Evolutionary conservation across 2,797 vertebrate genomes (phyloP), one percentile per base, ranked within the genome.

Genomic region (Coregonus sp.): DNA sequence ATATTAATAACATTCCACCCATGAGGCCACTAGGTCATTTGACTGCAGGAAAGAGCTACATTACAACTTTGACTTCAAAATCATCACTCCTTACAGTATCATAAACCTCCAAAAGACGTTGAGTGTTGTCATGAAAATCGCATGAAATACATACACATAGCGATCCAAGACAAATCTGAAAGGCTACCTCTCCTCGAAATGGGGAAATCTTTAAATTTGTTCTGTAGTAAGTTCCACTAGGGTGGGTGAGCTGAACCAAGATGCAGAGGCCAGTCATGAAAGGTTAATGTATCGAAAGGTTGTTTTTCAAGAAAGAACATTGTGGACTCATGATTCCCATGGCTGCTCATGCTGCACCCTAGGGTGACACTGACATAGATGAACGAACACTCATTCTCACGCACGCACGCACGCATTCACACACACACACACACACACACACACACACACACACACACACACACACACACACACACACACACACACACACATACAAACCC

Each of bases 251-350:
- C 76, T 85, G 85, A 85, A 77, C 73, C 65, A 9, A 50, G 74
- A 76, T 61, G 63, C 75, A 78, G 73, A 79, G 70, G 72, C 59
- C 75, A 0, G 15, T 76, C 71, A 78, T 79, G 72, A 91, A 91
- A 92, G 90, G 90, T 89, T 87, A 80, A 56, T 5, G 1, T 89
- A 91, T 92, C 14, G 90, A 71, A 86, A 85, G 82, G 85, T 87
- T 73, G 63, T 18, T 72, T 78, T 82, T 79, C 66, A 47, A 47
- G 40, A 47, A 9, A n/a, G 70, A 82, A 86, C 82, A 76, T 61
- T 69, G 14, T 16, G 68, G 66, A 54, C 47, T 7, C 31, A 47
- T 47, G 9, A 47, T 47, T 47, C 40, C 9, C 40, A 47, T 0
- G 3, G 15, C 37, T 16, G 15, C 86, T 84, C 33, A 47, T 5